Base-by-base conservation (phyloP, 2,113 vertebrate species). In the Scopus umbretta region DNA sequence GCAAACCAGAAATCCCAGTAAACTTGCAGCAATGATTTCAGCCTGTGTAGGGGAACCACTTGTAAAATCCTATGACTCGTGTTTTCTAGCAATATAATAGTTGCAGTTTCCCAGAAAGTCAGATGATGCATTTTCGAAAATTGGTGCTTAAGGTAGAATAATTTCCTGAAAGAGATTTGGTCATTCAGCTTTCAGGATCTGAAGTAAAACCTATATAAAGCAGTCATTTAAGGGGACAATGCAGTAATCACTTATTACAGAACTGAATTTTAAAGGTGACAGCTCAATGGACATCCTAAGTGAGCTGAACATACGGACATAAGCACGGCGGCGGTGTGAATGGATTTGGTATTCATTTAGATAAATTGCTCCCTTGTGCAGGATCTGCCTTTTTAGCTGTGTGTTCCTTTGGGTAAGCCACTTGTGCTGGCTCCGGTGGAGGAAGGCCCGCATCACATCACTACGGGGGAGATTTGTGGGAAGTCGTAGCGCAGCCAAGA, bases 261-360 rank as follows among this genome's bases (percentile, higher is more conserved):
- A 63, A 17, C 0, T 30, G 56, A 10, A 5, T 9, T 86, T 40
- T 22, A 26, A 83, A 42, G 34, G 56, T 68, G 38, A 9, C 40
- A 15, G 45, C 45, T 34, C 34, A 2, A 2, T 6, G 27, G 45
- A 16, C 4, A 5, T 40, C 29, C 45, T 16, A 22, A n/a, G 42
- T 5, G 3, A 58, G 47, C 27, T n/a, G 62, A 20, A 25, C 8
- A 0, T 6, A 2, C 25, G 10, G 16, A 42, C 50, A 4, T 10
- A 29, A 22, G 62, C 67, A 50, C 0, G 0, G 76, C 52, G 36
- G 47, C 0, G 0, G 20, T 4, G 42, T 4, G 20, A 21, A 17
- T 11, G 73, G 34, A 5, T 13, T 34, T 1, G 1, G 19, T 5
- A 13, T 50, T 45, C 16, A 2, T 16, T 22, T 7, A 14, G 52